Evolutionary conservation across 2,113 vertebrate species (phyloP).

Genomic region (Gambusia holbrooki): DNA sequence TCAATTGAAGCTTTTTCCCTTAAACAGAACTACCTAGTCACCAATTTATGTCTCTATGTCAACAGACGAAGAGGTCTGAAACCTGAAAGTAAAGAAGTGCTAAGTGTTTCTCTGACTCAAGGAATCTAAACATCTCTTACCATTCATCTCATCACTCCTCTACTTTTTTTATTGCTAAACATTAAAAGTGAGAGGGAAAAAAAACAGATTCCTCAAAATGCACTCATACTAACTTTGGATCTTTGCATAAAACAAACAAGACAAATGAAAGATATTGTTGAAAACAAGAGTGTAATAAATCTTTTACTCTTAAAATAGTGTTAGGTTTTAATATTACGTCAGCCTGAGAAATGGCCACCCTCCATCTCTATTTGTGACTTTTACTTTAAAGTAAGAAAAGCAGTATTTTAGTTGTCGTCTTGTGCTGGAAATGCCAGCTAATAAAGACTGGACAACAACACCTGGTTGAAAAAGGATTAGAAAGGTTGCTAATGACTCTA

Average conservation of each 20-base stretch:
- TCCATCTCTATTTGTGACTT: no score
- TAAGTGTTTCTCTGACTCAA: neutral
- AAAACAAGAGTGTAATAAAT: neutral
- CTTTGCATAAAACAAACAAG: neutral
- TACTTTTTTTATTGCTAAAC: neutral
- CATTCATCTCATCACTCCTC: neutral
- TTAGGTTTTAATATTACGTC: no score
- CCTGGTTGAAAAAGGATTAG: no score
- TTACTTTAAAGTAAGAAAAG: no score
- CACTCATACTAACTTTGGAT: neutral
- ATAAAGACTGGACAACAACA: no score
- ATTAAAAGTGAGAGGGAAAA: constrained; percentile 1
- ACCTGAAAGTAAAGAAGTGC: constrained; percentile 5
- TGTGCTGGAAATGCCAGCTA: no score
- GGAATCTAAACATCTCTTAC: neutral
- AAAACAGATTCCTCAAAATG: neutral
- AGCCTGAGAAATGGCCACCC: neutral
- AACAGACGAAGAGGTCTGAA: neutral
- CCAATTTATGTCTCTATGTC: neutral
- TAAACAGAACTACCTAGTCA: neutral
- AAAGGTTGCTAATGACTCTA: no score
- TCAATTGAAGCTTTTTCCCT: neutral
- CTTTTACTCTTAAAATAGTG: neutral
- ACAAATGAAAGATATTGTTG: neutral
- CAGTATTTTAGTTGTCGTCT: no score